Evolutionary conservation across 2,113 vertebrate species (phyloP), one percentile per base, ranked within the genome.

Genomic region (Agelaius tricolor): DNA sequence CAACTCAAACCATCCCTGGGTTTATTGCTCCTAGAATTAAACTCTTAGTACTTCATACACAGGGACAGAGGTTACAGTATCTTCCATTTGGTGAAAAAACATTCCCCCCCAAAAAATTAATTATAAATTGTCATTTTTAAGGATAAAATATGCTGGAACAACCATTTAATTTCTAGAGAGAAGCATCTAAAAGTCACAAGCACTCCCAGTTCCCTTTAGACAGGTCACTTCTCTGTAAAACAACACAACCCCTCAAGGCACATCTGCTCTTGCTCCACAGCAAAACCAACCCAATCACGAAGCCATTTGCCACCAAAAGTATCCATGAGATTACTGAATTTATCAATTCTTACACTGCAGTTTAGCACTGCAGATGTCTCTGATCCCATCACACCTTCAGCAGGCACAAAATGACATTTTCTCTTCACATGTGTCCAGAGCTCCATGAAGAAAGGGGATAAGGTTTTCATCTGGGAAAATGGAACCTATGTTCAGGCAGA

Each of bases 331-430:
- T 84, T 68, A 10, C 20, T 63, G 27, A 75, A 51, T 81, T 59
- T 74, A 87, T 65, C 55, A 35, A 67, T 41, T 17, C 13, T 44
- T 49, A 31, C 0, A 0, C 35, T 68, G 51, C 26, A 39, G 51
- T 55, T 75, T 52, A 52, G 62, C 20, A 0, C 3, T 7, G 24
- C 35, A 35, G 35, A 7, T 59, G 57, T 66, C 39, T 87, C 54
- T 62, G 57, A 24, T 65, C 37, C 26, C 79, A 24, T 33, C 31
- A 5, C 27, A 86, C 46, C 43, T 83, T 44, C 87, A 94, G 55
- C 47, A 77, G 51, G 88, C 26, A 51, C 33, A 74, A 75, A 94
- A 80, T 28, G 15, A 39, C 9, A 80, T 75, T 59, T 92, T 97
- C 26, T n/a, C 78, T 82, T 79, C 57, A 80, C 89, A 73, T 80